Base-by-base conservation (phyloP, 1,140 invertebrate species). In the Drosophila lini region DNA sequence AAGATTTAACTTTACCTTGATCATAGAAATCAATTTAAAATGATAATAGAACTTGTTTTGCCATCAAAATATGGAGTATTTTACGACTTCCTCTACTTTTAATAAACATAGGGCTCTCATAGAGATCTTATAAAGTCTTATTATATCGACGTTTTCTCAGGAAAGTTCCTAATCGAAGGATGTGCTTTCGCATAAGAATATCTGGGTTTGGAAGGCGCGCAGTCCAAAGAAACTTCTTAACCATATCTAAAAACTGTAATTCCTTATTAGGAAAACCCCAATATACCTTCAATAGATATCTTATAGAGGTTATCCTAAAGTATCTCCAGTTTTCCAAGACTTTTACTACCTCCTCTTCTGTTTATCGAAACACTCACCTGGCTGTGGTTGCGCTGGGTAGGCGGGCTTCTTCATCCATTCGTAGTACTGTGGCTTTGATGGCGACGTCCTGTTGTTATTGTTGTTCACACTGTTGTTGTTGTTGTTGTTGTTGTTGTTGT, bases 381-480 rank as follows among this genome's bases (percentile, higher is more conserved):
- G 96, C 93, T 96, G 96, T 1, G 96, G 95, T 84, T 97, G 96
- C 48, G 93, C 95, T 88, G 97, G 96, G 91, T 97, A 97, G 10
- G 96, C 95, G 0, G 96, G 95, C 91, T 97, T 97, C 90, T 96
- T 97, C 95, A 98, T 97, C 97, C 97, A 98, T 74, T 97, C 97
- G 91, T 95, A 98, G 90, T 95, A 97, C 0, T 97, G 97, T 56
- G 96, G 96, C 15, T 94, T 94, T 3, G 95, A 95, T 8, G 94
- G 93, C 15, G 96, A 96, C 84, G 94, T 92, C 32, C 83, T 81
- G 64, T 92, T 91, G 70, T 85, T 91, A 60, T 83, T 84, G 50
- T 80, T 80, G 32, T 91, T 90, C 19, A 83, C 86, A 55, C 79
- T 81, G 57, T 80, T 84, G 56, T 86, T 88, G 48, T 86, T 71